phyloP scores from a whole-genome alignment of 2,113 vertebrate genomes.

The Syngnathus floridae region DNA sequence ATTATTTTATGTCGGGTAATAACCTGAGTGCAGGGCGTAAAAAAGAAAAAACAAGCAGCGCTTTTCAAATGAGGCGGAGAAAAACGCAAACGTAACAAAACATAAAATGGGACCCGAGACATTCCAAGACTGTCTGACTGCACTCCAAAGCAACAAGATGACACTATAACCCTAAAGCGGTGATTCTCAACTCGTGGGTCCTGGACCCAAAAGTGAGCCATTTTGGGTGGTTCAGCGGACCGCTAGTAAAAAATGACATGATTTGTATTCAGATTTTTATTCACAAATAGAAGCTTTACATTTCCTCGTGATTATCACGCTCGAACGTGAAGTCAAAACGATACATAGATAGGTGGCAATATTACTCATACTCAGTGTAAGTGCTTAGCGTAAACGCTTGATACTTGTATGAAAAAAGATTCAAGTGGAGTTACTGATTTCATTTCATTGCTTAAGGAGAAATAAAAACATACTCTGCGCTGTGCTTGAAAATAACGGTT shows the following conservation, averaged over 20 bases:
- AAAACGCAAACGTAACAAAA: background rate
- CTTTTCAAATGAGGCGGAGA: background rate
- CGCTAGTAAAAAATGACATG: too few relatives aligned
- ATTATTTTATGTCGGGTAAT: conserved; percentile 31
- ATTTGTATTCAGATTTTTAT: too few relatives aligned
- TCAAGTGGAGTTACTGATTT: too few relatives aligned
- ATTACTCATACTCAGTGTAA: background rate
- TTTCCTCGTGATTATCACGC: background rate
- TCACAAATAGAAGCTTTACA: background rate
- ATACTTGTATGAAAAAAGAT: too few relatives aligned
- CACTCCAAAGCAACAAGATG: background rate
- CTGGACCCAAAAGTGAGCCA: too few relatives aligned
- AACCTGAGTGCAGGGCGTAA: conserved; percentile 27
- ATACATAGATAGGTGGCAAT: background rate
- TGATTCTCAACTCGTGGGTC: too few relatives aligned
- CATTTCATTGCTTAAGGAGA: too few relatives aligned
- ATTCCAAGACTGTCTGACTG: background rate
- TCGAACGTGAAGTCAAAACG: background rate
- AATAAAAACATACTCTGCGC: too few relatives aligned
- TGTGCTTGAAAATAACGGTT: background rate
- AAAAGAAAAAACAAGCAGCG: conserved; percentile 26
- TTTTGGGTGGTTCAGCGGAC: too few relatives aligned
- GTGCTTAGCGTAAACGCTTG: too few relatives aligned
- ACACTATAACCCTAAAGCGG: background rate
- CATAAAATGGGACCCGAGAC: background rate